Evolutionary conservation across 1,140 invertebrate genomes (phyloP).

Genomic region (Rhynchophorus ferrugineus): DNA sequence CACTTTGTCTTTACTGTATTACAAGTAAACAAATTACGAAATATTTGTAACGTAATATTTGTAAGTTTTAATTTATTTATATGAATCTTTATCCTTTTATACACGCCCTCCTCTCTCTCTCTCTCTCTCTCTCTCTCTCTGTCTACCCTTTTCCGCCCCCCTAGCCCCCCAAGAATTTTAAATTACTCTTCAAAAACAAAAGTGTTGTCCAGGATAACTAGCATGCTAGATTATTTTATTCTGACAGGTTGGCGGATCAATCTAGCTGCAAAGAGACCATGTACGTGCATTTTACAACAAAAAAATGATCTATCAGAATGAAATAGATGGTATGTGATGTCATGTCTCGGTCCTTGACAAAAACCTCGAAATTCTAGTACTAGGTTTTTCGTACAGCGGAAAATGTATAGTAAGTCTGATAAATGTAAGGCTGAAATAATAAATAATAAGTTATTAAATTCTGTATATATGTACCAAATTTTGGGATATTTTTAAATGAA

Average conservation of each 20-base stretch:
- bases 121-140: slow-evolving; percentile 8
- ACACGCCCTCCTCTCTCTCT: slow-evolving; percentile 2
- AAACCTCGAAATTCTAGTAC: not conserved
- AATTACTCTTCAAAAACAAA: not conserved
- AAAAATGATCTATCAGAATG: not conserved
- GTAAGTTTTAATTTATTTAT: slow-evolving; percentile 24
- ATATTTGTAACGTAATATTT: slow-evolving; percentile 22
- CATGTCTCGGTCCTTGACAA: not conserved
- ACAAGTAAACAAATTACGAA: slow-evolving; percentile 16
- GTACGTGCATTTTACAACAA: no score
- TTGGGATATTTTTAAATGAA: slow-evolving; percentile 31
- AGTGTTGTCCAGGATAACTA: no score
- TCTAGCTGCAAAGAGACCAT: no score
- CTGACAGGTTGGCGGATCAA: no score
- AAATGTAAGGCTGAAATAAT: slow-evolving; percentile 37
- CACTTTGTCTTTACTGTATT: slow-evolving; percentile 4
- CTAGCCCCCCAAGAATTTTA: not conserved
- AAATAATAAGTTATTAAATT: slow-evolving; percentile 34
- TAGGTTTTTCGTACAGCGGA: slow-evolving; percentile 10
- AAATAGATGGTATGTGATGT: not conserved
- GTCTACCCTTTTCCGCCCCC: no score
- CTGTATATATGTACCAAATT: slow-evolving; percentile 30
- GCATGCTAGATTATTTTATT: no score
- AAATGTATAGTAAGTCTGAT: slow-evolving; percentile 38
- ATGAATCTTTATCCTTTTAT: slow-evolving; percentile 21